phyloP scores from a whole-genome alignment of 30 jellyfish, hydroid and myxozoan genomes.

The Sanderia malayensis region DNA sequence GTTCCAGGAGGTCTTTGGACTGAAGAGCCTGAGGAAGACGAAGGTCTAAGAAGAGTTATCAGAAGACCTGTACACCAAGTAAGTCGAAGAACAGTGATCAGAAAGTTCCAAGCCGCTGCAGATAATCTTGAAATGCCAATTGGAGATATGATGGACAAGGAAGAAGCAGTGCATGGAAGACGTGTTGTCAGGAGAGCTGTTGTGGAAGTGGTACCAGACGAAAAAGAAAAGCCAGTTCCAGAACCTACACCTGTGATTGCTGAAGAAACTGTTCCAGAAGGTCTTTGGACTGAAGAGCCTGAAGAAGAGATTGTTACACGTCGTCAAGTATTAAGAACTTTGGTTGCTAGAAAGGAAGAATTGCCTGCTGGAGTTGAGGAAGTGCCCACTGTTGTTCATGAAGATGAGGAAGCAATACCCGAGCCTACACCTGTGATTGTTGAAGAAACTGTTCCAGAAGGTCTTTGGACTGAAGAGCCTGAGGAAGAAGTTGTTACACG shows the following conservation, averaged over 20 bases:
- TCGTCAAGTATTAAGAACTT: neutral
- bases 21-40: slow-evolving; percentile 22
- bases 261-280: neutral
- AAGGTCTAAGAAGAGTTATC: slow-evolving; percentile 16
- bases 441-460: neutral
- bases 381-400: neutral
- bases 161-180: neutral
- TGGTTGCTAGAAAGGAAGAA: neutral
- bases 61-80: slow-evolving; percentile 32
- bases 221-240: slow-evolving; percentile 40
- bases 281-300: neutral
- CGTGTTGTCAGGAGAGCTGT: slow-evolving; percentile 3
- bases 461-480: neutral
- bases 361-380: neutral
- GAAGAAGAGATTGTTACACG: neutral
- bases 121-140: slow-evolving; percentile 52
- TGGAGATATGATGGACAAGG: neutral
- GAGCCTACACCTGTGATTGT: neutral
- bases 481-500: neutral
- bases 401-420: slow-evolving; percentile 9
- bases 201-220: slow-evolving; percentile 22
- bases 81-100: slow-evolving; percentile 61
- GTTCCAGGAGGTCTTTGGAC: neutral
- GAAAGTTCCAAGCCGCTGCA: slow-evolving; percentile 48
- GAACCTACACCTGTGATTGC: slow-evolving; percentile 37